Evolutionary conservation across 1,140 invertebrate genomes (phyloP), one percentile per base, ranked within the genome.

Genomic region (Pectinophora gossypiella): DNA sequence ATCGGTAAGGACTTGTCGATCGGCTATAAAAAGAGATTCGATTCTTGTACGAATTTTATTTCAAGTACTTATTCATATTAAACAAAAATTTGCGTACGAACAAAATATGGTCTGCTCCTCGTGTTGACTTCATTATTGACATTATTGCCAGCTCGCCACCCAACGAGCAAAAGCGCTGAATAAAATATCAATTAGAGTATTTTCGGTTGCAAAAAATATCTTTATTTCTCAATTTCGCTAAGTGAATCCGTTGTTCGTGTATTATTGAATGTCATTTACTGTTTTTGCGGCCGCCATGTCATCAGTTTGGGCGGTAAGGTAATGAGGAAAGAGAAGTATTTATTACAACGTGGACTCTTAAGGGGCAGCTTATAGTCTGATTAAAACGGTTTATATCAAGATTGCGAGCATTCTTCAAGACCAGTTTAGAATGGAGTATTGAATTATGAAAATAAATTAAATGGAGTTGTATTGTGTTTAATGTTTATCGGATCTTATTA

Each of bases 141-240:
- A 77, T 80, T 74, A 72, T 65, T 65, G 58, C 56, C 58, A n/a
- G n/a, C n/a, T 59, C 61, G 74, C 83, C 80, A 86, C 83, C 83
- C 80, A 86, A 67, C 56, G 69, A 80, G 78, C n/a, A n/a, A n/a
- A 71, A 78, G 72, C 71, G 73, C 67, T 79, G 78, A 78, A 81
- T 84, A 76, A 82, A 83, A 84, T 83, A 80, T 85, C 81, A 86
- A 86, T 86, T 83, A 80, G 77, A 78, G 68, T 63, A 74, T 55
- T 71, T 76, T 85, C 76, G 66, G 65, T 58, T 45, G 47, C 77
- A 80, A 78, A 78, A 78, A 71, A 59, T 71, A 55, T 56, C 64
- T 81, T 80, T 76, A 86, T 76, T 77, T 86, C 76, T 83, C 77
- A 85, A 85, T 86, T 85, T 83, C 19, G 70, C 68, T 86, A 85